A percentile compares a stretch with the other conserved stretches of the same genome.
Conservation (phyloP, 2,113 vertebrate species). For the Parus major region DNA sequence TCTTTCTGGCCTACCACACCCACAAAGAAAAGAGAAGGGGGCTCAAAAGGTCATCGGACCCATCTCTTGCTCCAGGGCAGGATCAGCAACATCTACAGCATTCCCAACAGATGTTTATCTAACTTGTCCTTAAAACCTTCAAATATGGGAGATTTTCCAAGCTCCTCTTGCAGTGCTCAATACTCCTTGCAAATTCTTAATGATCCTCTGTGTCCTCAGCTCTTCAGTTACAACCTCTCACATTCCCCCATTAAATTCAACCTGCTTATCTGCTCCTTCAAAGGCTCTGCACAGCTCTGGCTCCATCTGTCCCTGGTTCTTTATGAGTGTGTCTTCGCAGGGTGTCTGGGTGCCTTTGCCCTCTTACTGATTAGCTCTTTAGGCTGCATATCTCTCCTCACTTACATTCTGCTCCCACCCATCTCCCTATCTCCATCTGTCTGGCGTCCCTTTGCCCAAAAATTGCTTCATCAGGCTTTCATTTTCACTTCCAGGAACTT, state of each 20-base stretch:
- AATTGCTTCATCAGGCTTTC: background rate
- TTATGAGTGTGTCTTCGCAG: conserved; percentile 51
- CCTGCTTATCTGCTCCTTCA: conserved; percentile 64
- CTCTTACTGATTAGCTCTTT: conserved; percentile 58
- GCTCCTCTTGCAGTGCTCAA: background rate
- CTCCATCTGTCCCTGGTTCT: conserved; percentile 64
- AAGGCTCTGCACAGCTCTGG: conserved; percentile 50
- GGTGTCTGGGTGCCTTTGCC: conserved; percentile 61
- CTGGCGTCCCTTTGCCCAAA: conserved; percentile 22
- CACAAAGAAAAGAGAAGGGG: background rate
- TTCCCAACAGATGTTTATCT: conserved; percentile 61
- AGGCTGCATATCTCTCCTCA: conserved; percentile 29
- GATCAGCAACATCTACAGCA: conserved; percentile 51
- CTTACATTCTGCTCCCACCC: conserved; percentile 28
- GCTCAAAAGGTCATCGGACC: conserved; percentile 49
- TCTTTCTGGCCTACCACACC: conserved; percentile 32
- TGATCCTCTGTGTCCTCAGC: conserved; percentile 53
- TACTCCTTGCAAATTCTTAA: conserved; percentile 58
- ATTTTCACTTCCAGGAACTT: conserved; percentile 46
- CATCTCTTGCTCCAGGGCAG: conserved; percentile 31
- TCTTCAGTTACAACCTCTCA: conserved; percentile 64
- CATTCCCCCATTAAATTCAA: conserved; percentile 60
- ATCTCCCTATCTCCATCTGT: conserved; percentile 53
- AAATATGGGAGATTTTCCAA: conserved; percentile 22
- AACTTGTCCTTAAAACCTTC: conserved; percentile 26